phyloP scores from a whole-genome alignment of 2,797 vertebrate species.

The Aulostomus chinensis region DNA sequence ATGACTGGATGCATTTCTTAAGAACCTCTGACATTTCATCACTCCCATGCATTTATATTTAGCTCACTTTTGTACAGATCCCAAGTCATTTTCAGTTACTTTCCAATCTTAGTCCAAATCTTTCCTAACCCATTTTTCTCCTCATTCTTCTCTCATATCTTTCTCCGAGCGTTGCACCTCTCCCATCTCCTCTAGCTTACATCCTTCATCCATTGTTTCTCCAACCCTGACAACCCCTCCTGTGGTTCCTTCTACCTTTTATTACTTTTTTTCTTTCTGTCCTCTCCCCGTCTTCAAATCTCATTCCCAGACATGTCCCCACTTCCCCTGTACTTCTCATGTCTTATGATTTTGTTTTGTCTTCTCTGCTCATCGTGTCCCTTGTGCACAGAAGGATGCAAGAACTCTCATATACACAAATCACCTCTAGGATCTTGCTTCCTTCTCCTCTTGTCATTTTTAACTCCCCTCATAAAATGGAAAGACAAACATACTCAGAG shows the following conservation, averaged over 20 bases:
- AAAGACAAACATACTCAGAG: conserved; percentile 14
- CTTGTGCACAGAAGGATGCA: background rate
- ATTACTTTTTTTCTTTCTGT: too few species aligned
- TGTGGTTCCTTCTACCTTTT: conserved; percentile 17
- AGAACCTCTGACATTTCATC: conserved; percentile 42
- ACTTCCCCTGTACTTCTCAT: conserved; percentile 26
- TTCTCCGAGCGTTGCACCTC: conserved; percentile 23
- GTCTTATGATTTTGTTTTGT: conserved; percentile 20
- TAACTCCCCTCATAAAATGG: background rate
- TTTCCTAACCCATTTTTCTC: conserved; percentile 45
- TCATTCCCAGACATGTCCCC: conserved; percentile 18
- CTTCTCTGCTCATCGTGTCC: conserved; percentile 3
- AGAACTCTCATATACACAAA: background rate
- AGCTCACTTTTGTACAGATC: conserved; percentile 25
- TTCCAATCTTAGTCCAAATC: conserved; percentile 24
- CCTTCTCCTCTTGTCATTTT: conserved; percentile 5
- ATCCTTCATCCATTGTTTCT: conserved; percentile 36
- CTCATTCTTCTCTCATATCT: conserved; percentile 28
- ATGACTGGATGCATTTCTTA: conserved; percentile 31
- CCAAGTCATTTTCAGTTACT: conserved; percentile 36
- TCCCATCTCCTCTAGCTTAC: conserved; percentile 33
- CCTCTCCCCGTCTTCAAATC: conserved; percentile 21
- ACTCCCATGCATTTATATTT: conserved; percentile 28
- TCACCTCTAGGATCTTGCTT: too few species aligned
- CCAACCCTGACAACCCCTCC: conserved; percentile 24